phyloP scores from a whole-genome alignment of 2,797 vertebrate genomes.

The Otolemur crassicaudatus region DNA sequence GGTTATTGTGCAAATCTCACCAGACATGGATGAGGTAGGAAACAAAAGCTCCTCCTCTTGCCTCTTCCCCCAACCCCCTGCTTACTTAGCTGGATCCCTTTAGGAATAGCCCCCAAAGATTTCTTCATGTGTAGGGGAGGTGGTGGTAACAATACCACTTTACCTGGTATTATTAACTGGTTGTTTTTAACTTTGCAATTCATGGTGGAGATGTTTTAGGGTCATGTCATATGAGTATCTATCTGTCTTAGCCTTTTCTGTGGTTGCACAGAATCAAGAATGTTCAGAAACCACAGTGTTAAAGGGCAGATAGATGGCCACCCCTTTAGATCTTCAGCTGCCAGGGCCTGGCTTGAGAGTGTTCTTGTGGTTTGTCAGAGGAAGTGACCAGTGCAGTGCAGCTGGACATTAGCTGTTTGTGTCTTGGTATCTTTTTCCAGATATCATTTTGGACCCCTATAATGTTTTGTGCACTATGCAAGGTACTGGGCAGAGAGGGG shows the following conservation, averaged over 20 bases:
- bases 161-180: fast-evolving
- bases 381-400: background rate
- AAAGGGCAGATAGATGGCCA: background rate
- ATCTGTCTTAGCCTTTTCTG: background rate
- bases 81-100: background rate
- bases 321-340: background rate
- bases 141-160: background rate
- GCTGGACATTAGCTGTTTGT: background rate
- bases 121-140: fast-evolving
- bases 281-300: background rate
- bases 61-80: background rate
- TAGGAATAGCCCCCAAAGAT: background rate
- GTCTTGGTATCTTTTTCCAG: background rate
- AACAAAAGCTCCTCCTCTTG: background rate
- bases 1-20: background rate
- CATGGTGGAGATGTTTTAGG: too few species aligned
- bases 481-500: background rate
- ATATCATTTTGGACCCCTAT: background rate
- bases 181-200: background rate
- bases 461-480: fast-evolving
- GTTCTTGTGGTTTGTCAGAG: background rate
- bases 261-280: background rate
- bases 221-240: fast-evolving
- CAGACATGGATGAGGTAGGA: background rate
- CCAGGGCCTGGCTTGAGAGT: background rate